Evolutionary conservation across 2,888 invertebrate species (phyloP).

Genomic region (Drosophila birchii): DNA sequence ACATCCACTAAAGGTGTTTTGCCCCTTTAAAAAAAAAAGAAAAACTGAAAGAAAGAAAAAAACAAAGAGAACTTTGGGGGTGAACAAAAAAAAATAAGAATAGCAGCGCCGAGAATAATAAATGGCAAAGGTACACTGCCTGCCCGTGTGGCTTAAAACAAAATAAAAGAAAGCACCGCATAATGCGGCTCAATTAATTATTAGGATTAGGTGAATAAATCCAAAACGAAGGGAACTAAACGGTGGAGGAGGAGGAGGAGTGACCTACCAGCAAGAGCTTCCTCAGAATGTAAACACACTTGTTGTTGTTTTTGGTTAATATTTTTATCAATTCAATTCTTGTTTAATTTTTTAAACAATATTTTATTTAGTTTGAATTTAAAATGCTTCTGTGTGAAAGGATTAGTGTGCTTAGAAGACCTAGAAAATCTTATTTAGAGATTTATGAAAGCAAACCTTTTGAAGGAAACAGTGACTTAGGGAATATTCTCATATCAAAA

Average conservation of each 20-base stretch:
- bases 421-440: background rate
- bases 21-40: conserved; percentile 1
- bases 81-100: background rate
- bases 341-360: background rate
- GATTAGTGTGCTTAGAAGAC: no score
- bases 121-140: conserved; percentile 6
- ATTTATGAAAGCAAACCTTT: background rate
- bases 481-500: no score
- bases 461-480: no score
- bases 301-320: no score
- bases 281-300: background rate
- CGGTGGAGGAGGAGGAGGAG: no score
- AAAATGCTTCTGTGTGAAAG: no score
- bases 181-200: conserved; percentile 17
- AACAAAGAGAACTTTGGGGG: background rate
- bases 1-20: conserved; percentile 25
- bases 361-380: background rate
- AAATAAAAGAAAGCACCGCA: conserved; percentile 13
- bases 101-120: conserved; percentile 2
- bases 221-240: background rate
- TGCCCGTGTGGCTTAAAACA: conserved; percentile 7
- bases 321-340: background rate
- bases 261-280: background rate
- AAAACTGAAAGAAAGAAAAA: background rate
- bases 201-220: conserved; percentile 13